A percentile compares a stretch with the other conserved stretches of the same genome.
phyloP scores from a whole-genome alignment of 2,113 vertebrate genomes.

The Glareola pratincola region DNA sequence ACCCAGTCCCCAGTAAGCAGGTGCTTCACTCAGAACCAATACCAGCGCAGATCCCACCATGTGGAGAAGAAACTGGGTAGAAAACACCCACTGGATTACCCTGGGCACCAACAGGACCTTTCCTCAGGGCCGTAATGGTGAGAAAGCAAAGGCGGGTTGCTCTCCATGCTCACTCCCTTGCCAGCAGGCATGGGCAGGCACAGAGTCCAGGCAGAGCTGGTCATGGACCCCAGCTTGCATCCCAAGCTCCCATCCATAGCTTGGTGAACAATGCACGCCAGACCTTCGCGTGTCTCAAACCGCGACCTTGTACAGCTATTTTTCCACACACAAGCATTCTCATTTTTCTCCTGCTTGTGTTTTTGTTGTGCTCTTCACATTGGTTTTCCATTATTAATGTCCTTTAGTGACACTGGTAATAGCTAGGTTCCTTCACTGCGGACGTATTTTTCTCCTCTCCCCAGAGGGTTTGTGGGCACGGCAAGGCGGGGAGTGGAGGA shows the following conservation, averaged over 20 bases:
- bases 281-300: background rate
- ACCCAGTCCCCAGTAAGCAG: background rate
- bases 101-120: background rate
- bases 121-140: background rate
- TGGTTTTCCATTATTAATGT: background rate
- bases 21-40: background rate
- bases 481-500: background rate
- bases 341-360: background rate
- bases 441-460: background rate
- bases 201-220: background rate
- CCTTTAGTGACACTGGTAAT: background rate
- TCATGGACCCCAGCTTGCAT: accelerated
- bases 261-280: background rate
- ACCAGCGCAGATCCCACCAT: background rate
- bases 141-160: background rate
- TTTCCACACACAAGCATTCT: background rate
- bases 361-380: background rate
- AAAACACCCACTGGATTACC: background rate
- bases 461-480: background rate
- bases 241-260: background rate
- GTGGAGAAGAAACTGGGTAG: background rate
- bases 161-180: background rate
- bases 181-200: accelerated
- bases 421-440: background rate
- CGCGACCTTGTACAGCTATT: background rate